Evolutionary conservation across 2,797 vertebrate genomes (phyloP), one percentile per base, ranked within the genome.

Genomic region (Danio jaintianensis): DNA sequence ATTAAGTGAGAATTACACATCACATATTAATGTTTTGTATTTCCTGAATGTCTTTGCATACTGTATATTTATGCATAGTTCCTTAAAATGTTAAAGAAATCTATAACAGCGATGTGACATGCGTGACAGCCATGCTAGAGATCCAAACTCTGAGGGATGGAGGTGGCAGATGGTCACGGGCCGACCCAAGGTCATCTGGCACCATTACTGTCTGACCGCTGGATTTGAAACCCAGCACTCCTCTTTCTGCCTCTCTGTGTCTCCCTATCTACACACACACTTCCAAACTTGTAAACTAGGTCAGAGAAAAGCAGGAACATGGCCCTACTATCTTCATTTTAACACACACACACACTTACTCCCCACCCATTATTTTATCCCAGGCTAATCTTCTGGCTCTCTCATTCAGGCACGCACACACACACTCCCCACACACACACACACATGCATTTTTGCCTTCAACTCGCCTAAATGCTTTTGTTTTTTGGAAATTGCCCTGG

Each of bases 161-260:
- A 91, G 89, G 86, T 91, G 92, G 93, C 94, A 94, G 93, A 94
- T 94, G 93, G 93, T 92, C 89, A 86, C 74, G 90, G 90, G 94
- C 93, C 87, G 87, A 90, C 91, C 91, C 94, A 94, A 94, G 94
- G 94, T 94, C 93, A 93, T 92, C 89, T 92, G 92, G 91, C 91
- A 84, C 61, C 86, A 85, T 89, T 87, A 85, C 87, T 90, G 90
- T 92, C 84, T 88, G 86, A 91, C 88, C 82, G 18, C 89, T 90
- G 89, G 88, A 90, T 93, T 91, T 93, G 90, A 93, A 93, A 94
- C 89, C 89, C 84, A 89, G 91, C 87, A 84, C 90, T 78, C 83
- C 68, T 77, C 79, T 79, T 53, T 79, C 70, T 70, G 29, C 72
- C 53, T 76, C 76, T 64, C 82, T 76, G 45, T 78, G 56, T 66